These are phyloP conservation scores for Autographa pulchrina DNA, from an alignment of 2,888 invertebrate genomes.

Conservation along the genomic window DNA sequence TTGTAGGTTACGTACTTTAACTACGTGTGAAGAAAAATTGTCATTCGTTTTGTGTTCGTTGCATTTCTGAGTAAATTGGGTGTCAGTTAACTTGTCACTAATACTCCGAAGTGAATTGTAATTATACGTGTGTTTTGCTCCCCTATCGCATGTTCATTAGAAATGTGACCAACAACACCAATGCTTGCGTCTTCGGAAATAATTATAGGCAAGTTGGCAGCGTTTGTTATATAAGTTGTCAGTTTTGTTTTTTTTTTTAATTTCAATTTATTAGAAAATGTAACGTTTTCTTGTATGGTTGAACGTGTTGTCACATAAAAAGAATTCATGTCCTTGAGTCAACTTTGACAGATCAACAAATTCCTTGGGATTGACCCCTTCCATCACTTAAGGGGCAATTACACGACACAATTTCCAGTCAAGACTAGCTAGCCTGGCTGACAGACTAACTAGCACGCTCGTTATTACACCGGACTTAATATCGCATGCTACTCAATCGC, in stretches of 20 bases:
- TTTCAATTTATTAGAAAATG: not conserved
- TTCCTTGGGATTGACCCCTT: too few relatives aligned
- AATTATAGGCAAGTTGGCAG: not conserved
- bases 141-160: not conserved
- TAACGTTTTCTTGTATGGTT: not conserved
- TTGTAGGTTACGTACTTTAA: constrained; percentile 5
- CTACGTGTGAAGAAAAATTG: constrained; percentile 24
- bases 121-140: constrained; percentile 5
- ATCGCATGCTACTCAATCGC: too few relatives aligned
- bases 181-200: not conserved
- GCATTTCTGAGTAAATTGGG: constrained; percentile 27
- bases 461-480: too few relatives aligned
- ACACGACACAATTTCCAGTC: too few relatives aligned
- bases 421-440: too few relatives aligned
- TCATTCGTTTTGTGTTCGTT: constrained; percentile 12
- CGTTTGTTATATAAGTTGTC: not conserved
- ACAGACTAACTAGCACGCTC: too few relatives aligned
- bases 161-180: not conserved
- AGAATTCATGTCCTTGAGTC: too few relatives aligned
- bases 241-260: not conserved
- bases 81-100: not conserved
- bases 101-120: constrained; percentile 6
- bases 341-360: too few relatives aligned
- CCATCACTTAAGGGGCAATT: too few relatives aligned
- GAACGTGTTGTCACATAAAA: not conserved